These are phyloP conservation scores for Lepidonotus clava DNA, from an alignment of 2,888 invertebrate genomes.

Conservation along the genomic window DNA sequence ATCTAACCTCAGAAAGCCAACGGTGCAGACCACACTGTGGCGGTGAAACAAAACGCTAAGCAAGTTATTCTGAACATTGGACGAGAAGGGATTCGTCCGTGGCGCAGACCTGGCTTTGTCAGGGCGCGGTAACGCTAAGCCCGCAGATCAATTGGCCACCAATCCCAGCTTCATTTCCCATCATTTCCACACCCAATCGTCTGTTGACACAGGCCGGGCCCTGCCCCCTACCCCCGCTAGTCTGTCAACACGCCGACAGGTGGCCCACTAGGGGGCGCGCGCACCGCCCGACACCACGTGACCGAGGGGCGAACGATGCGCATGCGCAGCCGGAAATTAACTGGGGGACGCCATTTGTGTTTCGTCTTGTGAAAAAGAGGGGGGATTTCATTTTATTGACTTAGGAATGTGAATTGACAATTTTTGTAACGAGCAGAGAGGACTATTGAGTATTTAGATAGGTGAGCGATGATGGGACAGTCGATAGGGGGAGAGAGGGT, in stretches of 20 bases:
- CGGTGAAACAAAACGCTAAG: no score
- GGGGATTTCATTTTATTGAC: background rate
- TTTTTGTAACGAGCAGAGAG: background rate
- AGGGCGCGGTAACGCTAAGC: background rate
- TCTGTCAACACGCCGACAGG: constrained; percentile 25
- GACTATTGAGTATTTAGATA: no score
- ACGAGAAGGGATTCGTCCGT: no score
- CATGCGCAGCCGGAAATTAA: constrained; percentile 22
- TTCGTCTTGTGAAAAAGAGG: background rate
- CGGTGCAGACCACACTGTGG: no score
- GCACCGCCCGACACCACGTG: background rate
- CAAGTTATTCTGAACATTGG: no score
- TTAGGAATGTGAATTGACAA: background rate
- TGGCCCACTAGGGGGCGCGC: background rate
- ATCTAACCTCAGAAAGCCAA: no score
- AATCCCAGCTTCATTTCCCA: constrained; percentile 17
- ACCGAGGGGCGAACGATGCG: background rate
- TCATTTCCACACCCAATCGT: background rate
- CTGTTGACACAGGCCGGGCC: background rate
- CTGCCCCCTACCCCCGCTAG: background rate
- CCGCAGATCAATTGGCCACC: constrained; percentile 2
- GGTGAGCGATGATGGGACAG: background rate
- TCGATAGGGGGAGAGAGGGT: background rate
- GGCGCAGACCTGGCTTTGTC: no score
- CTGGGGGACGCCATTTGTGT: background rate